Conservation (phyloP, 2,888 invertebrate species). For the Graphium colonna region DNA sequence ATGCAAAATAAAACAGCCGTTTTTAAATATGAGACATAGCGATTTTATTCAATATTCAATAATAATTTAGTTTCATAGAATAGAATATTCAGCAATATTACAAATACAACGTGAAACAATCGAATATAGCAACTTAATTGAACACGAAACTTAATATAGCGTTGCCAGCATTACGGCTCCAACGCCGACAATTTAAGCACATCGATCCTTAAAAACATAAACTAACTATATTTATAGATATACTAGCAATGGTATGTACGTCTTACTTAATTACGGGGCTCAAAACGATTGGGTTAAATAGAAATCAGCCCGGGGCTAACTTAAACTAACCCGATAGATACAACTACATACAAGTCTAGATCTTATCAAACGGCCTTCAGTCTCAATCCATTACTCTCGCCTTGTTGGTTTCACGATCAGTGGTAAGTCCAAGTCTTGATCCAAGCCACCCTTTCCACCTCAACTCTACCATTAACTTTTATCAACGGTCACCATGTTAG, state of each 20-base stretch:
- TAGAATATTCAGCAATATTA: constrained; percentile 78
- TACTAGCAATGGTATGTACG: constrained; percentile 16
- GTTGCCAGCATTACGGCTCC: constrained; percentile 49
- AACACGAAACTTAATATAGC: constrained; percentile 73
- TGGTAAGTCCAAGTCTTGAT: too few relatives aligned
- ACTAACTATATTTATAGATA: constrained; percentile 38
- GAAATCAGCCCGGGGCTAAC: constrained; percentile 26
- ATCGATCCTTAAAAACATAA: constrained; percentile 54
- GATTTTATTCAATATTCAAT: constrained; percentile 77
- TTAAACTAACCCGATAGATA: constrained; percentile 22
- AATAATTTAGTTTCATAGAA: constrained; percentile 66
- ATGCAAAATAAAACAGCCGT: constrained; percentile 43
- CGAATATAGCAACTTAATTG: constrained; percentile 69
- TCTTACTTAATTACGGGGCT: constrained; percentile 18
- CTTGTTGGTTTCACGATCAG: too few relatives aligned
- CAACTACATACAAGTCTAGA: constrained; percentile 26
- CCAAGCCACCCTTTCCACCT: background rate
- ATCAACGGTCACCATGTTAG: too few relatives aligned
- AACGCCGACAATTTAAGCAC: constrained; percentile 66
- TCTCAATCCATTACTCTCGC: constrained; percentile 33
- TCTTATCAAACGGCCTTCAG: constrained; percentile 35
- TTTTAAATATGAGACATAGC: constrained; percentile 74
- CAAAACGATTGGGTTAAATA: background rate
- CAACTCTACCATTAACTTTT: background rate
- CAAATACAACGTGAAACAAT: constrained; percentile 78